Percentiles rank a stretch among this genome's conserved stretches.
These are phyloP conservation scores for Ectropis crepuscularia DNA, from an alignment of 2,888 invertebrate genomes.

Conservation along the genomic window DNA sequence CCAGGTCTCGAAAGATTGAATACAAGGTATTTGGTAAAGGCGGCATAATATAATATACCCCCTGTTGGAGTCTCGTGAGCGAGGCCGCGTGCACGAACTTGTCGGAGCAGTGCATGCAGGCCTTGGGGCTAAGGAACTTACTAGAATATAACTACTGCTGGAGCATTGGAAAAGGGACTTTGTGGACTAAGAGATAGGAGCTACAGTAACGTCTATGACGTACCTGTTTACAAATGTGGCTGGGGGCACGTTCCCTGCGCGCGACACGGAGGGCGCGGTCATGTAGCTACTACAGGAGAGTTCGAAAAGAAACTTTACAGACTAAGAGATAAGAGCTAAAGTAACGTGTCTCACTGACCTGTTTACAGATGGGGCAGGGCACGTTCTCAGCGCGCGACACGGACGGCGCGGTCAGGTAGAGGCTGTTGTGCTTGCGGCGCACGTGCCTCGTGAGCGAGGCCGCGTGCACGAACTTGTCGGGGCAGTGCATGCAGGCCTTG, in stretches of 20 bases:
- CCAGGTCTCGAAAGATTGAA: too few species aligned
- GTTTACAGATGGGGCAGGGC: conserved; percentile 91
- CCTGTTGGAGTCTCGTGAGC: too few species aligned
- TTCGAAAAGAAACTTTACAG: too few species aligned
- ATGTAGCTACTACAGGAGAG: conserved; percentile 72
- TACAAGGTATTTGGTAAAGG: too few species aligned
- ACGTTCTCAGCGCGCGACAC: conserved; percentile 88
- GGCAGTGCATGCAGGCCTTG: conserved; percentile 93
- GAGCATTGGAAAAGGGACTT: too few species aligned
- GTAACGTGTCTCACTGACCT: conserved; percentile 50
- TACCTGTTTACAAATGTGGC: conserved; percentile 89
- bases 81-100: conserved; percentile 94
- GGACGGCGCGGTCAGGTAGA: conserved; percentile 86
- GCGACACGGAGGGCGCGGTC: conserved; percentile 84
- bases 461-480: conserved; percentile 93
- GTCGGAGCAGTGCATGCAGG: conserved; percentile 93
- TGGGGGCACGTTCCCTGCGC: conserved; percentile 89
- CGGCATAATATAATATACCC: too few species aligned
- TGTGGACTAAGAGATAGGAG: background rate
- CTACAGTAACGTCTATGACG: conserved; percentile 7
- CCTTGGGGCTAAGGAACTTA: conserved; percentile 87
- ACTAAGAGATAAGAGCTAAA: background rate
- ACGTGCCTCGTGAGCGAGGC: conserved; percentile 94
- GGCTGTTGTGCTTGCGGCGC: conserved; percentile 91
- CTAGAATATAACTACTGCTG: too few species aligned